Conservation (phyloP, 2,888 invertebrate species). For the Campoletis raptor region DNA sequence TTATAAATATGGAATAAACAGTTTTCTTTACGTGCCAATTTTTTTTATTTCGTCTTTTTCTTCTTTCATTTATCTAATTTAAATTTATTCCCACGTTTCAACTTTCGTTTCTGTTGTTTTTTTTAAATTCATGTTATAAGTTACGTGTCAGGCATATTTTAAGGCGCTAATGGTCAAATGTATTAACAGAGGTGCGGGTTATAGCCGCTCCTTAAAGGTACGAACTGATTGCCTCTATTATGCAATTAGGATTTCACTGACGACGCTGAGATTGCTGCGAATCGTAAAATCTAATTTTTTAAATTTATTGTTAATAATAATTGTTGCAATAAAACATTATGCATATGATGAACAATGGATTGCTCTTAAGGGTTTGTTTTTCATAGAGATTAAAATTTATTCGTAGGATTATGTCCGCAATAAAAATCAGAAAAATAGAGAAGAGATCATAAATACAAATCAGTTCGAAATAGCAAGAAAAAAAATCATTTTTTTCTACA, state of each 20-base stretch:
- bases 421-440: not conserved
- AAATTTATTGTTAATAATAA: not conserved
- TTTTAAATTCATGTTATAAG: conserved; percentile 13
- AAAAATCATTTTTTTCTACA: not conserved
- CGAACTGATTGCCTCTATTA: conserved; percentile 68
- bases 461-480: not conserved
- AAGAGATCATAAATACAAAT: not conserved
- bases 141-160: conserved; percentile 37
- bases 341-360: not conserved
- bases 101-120: not conserved
- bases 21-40: too few relatives aligned
- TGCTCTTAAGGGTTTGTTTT: not conserved
- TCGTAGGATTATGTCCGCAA: not conserved
- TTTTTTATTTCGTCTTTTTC: not conserved
- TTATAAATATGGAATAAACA: not conserved
- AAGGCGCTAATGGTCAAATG: conserved; percentile 59
- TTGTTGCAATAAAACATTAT: not conserved
- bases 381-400: not conserved
- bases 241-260: conserved; percentile 65
- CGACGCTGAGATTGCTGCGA: not conserved
- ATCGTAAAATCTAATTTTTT: not conserved
- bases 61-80: not conserved
- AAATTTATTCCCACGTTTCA: not conserved
- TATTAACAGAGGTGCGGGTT: conserved; percentile 32
- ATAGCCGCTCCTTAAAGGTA: conserved; percentile 69